A percentile compares a stretch with the other conserved stretches of the same genome.
Evolutionary conservation across 1,140 invertebrate species (phyloP).

Genomic region (Brachionus manjavacas): DNA sequence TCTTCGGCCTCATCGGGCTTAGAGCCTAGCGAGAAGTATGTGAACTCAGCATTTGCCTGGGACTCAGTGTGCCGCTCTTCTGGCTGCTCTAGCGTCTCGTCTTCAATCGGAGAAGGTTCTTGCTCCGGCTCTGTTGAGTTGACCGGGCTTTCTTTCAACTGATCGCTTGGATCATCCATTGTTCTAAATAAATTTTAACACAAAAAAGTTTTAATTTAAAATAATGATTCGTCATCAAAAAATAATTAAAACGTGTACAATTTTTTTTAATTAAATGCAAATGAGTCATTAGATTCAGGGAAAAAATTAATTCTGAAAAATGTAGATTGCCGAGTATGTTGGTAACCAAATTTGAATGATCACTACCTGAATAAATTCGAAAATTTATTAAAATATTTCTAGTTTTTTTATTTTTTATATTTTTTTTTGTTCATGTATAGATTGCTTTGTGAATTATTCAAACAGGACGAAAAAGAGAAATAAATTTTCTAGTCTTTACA

Average conservation of each 20-base stretch:
- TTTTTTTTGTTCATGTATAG: not conserved
- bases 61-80: not conserved
- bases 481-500: not conserved
- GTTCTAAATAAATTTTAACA: slow-evolving; percentile 2
- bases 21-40: not conserved
- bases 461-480: not conserved
- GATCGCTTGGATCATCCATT: slow-evolving; percentile 9
- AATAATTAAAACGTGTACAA: slow-evolving; percentile 12
- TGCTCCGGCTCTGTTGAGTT: not conserved
- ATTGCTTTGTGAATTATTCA: not conserved
- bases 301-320: not conserved
- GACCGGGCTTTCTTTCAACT: not conserved
- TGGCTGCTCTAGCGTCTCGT: not conserved
- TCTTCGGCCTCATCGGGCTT: slow-evolving; percentile 1
- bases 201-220: not conserved
- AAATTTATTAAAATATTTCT: not conserved
- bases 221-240: slow-evolving; percentile 5
- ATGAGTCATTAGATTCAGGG: not conserved
- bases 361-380: not conserved
- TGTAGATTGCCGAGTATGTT: not conserved
- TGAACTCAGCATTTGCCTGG: not conserved
- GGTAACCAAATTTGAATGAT: slow-evolving; percentile 3
- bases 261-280: slow-evolving; percentile 9
- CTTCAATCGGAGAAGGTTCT: not conserved
- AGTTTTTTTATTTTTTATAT: not conserved